Evolutionary conservation across 1,140 invertebrate species (phyloP).

Genomic region (Carposina sasakii): DNA sequence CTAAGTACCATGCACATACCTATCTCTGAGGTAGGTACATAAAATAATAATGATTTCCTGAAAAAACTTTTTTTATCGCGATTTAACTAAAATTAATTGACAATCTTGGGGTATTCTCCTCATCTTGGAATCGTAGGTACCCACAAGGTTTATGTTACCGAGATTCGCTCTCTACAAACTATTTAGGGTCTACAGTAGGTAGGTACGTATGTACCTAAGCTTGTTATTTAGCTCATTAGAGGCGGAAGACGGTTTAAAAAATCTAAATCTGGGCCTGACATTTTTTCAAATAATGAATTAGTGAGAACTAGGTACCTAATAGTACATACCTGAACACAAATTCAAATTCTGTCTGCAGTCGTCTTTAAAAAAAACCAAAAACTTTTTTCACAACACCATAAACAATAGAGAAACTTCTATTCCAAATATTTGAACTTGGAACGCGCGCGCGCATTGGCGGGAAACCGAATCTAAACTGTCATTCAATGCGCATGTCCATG

Average conservation of each 20-base stretch:
- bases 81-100: too few relatives aligned
- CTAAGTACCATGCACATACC: too few relatives aligned
- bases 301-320: neutral
- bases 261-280: neutral
- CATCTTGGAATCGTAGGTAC: too few relatives aligned
- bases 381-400: neutral
- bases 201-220: too few relatives aligned
- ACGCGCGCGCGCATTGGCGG: slow-evolving; percentile 25
- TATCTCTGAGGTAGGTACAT: too few relatives aligned
- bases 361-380: neutral
- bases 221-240: neutral
- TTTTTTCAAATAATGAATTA: neutral
- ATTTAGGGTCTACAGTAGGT: too few relatives aligned
- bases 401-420: neutral
- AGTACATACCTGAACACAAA: neutral
- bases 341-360: neutral
- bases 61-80: too few relatives aligned
- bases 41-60: too few relatives aligned
- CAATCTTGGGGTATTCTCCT: too few relatives aligned
- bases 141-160: too few relatives aligned
- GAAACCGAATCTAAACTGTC: slow-evolving; percentile 31
- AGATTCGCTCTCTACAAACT: too few relatives aligned
- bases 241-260: too few relatives aligned
- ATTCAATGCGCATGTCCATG: slow-evolving; percentile 25
- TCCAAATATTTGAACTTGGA: neutral